Percentiles rank a stretch among this genome's conserved stretches.
Conservation (phyloP, 2,797 vertebrate species). For the Argentina silus region DNA sequence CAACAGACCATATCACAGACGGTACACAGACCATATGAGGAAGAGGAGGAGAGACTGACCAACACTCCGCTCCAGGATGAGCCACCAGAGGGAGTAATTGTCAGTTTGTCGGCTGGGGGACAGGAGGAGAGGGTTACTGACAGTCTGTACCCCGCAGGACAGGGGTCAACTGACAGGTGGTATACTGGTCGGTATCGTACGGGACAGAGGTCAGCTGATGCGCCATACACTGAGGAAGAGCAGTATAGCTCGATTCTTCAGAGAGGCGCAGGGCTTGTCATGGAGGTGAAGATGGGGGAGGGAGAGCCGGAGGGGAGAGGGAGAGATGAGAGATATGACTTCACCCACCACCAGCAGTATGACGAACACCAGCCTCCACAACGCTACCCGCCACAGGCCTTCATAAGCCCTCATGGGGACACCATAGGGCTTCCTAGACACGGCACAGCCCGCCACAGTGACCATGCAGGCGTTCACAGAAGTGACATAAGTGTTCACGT, state of each 20-base stretch:
- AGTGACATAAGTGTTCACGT: not conserved
- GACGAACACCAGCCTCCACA: constrained; percentile 20
- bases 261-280: not conserved
- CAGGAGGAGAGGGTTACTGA: not conserved
- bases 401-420: not conserved
- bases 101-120: not conserved
- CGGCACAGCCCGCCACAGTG: constrained; percentile 2
- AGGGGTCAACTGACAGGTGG: too few species aligned
- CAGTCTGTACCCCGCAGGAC: not conserved
- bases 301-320: not conserved
- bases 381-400: not conserved
- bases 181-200: not conserved
- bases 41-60: not conserved
- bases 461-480: not conserved
- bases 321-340: not conserved
- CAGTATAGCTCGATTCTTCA: constrained; percentile 11
- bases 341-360: not conserved
- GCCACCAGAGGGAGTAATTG: constrained; percentile 1
- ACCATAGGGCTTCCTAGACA: not conserved
- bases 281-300: not conserved
- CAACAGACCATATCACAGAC: too few species aligned
- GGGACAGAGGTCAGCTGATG: not conserved
- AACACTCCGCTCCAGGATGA: not conserved
- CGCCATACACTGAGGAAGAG: not conserved
- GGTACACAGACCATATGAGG: not conserved